Percentiles rank a stretch among this genome's conserved stretches.
Conservation (phyloP, 1,140 invertebrate species). For the Hycleus phaleratus region DNA sequence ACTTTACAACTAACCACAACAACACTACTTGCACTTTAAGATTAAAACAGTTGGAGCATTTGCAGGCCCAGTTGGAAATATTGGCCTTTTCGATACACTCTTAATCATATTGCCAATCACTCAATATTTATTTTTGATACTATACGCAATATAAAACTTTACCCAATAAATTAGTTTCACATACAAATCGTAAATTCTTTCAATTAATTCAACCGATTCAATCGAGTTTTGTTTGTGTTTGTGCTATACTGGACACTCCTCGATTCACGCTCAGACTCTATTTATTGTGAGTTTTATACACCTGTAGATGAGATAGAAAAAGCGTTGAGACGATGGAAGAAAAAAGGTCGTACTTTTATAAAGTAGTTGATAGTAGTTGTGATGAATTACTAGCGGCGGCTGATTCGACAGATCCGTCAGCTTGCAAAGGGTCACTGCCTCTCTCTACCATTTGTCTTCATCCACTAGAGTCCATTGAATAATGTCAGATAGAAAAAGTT, state of each 20-base stretch:
- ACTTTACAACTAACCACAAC: conserved; percentile 8
- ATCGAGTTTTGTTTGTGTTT: not conserved
- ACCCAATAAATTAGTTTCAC: no score
- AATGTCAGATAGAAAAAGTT: conserved; percentile 15
- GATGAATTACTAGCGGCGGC: conserved; percentile 16
- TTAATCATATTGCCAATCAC: no score
- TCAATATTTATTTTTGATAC: no score
- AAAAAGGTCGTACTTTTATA: not conserved
- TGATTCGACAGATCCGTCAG: conserved; percentile 18
- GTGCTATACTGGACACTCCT: conserved; percentile 10
- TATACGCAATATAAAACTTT: no score
- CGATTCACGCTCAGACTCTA: conserved; percentile 1
- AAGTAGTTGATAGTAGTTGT: not conserved
- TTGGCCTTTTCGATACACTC: no score
- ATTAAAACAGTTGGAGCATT: not conserved
- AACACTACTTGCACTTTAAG: conserved; percentile 9
- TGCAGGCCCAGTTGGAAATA: no score
- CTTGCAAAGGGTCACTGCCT: conserved; percentile 13
- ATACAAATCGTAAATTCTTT: no score
- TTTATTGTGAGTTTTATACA: conserved; percentile 1
- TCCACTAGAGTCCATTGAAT: conserved; percentile 17
- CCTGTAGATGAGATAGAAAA: not conserved
- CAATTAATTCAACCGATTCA: no score
- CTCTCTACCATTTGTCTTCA: conserved; percentile 15
- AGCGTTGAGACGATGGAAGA: not conserved